Conservation (phyloP, 2,113 vertebrate species). For the Elgaria multicarinata region DNA sequence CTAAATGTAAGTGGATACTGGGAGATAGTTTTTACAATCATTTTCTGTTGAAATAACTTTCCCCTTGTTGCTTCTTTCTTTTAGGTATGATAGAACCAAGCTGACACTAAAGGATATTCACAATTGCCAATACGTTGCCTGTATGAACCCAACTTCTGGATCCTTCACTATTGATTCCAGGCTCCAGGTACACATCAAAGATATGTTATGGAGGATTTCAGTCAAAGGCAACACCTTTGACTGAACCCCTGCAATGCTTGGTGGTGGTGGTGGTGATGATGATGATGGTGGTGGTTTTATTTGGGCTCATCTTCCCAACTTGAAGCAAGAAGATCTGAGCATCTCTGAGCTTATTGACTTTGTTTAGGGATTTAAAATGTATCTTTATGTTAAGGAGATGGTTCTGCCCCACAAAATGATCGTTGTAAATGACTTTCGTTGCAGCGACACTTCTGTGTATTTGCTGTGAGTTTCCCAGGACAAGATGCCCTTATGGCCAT, state of each 20-base stretch:
- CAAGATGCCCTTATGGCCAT: conserved; percentile 75
- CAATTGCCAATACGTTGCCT: conserved; percentile 82
- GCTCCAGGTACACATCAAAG: conserved; percentile 69
- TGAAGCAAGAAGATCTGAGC: background rate
- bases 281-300: background rate
- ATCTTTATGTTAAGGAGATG: background rate
- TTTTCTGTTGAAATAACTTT: accelerated
- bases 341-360: background rate
- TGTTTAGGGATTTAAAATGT: background rate
- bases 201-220: background rate
- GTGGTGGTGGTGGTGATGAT: too few species aligned
- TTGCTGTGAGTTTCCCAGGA: conserved; percentile 76
- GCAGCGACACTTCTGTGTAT: conserved; percentile 80
- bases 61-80: accelerated
- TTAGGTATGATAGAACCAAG: conserved; percentile 80
- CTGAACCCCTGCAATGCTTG: accelerated
- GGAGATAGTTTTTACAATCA: background rate
- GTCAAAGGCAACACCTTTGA: background rate
- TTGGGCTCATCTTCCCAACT: background rate
- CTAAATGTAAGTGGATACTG: background rate
- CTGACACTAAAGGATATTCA: conserved; percentile 78
- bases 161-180: conserved; percentile 81
- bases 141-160: conserved; percentile 78
- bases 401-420: background rate
- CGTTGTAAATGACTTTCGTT: background rate